phyloP scores from a whole-genome alignment of 2,888 invertebrate genomes.

The Lissonota sp. region DNA sequence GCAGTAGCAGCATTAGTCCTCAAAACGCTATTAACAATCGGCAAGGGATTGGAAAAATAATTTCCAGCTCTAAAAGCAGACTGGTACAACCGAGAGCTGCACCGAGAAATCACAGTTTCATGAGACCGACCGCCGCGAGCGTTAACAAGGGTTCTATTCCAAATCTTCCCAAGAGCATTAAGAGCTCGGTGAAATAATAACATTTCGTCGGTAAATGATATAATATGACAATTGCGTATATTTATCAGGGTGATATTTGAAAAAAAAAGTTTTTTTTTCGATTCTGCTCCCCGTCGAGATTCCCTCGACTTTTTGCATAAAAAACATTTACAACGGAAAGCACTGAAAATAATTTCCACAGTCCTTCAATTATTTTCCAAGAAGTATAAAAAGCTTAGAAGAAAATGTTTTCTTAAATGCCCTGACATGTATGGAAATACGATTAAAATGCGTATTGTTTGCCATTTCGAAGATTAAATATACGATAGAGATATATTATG shows the following conservation, averaged over 20 bases:
- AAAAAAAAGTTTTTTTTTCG: too few relatives aligned
- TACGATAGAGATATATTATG: conserved; percentile 2
- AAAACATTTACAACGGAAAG: too few relatives aligned
- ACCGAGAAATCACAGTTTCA: conserved; percentile 86
- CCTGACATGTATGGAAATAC: too few relatives aligned
- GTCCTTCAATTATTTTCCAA: not conserved
- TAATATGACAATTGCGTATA: too few relatives aligned
- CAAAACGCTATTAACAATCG: conserved; percentile 72
- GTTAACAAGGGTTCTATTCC: conserved; percentile 88
- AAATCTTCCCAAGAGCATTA: conserved; percentile 81
- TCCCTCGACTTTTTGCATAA: too few relatives aligned
- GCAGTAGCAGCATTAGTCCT: conserved; percentile 83
- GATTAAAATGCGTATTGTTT: too few relatives aligned
- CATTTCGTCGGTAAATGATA: conserved; percentile 8
- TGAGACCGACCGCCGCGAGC: conserved; percentile 95
- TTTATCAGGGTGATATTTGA: too few relatives aligned
- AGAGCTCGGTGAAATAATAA: conserved; percentile 76
- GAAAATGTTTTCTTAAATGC: too few relatives aligned
- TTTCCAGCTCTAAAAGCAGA: conserved; percentile 72
- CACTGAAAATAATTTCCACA: not conserved
- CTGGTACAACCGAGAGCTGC: conserved; percentile 76
- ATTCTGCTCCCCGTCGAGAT: too few relatives aligned
- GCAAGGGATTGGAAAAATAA: conserved; percentile 61
- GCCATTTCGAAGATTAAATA: not conserved
- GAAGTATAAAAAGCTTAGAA: not conserved